A percentile compares a stretch with the other conserved stretches of the same genome.
phyloP scores from a whole-genome alignment of 2,888 invertebrate genomes.

The Perizoma affinitatum region DNA sequence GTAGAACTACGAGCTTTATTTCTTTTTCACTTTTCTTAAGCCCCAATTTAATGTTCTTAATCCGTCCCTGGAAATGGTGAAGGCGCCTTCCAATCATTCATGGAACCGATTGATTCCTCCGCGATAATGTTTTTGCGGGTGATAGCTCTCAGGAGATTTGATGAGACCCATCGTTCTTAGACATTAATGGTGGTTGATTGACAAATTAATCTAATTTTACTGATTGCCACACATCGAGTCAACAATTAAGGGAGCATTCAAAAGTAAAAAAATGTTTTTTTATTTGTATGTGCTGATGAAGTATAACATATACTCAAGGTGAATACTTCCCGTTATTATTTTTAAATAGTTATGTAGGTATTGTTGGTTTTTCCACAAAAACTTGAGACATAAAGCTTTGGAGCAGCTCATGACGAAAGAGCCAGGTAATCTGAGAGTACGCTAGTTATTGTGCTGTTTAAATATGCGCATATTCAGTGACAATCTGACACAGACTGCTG shows the following conservation, averaged over 20 bases:
- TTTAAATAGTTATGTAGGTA: no score
- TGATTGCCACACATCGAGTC: no score
- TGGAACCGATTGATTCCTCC: conserved; percentile 47
- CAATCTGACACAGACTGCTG: conserved; percentile 2
- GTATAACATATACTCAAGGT: no score
- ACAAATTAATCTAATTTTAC: neutral
- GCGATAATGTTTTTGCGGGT: conserved; percentile 53
- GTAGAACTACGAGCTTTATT: no score
- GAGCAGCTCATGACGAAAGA: neutral
- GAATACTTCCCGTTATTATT: no score
- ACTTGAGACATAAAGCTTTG: no score
- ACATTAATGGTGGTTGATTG: conserved; percentile 3
- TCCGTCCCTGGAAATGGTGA: conserved; percentile 42
- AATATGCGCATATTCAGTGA: conserved; percentile 25
- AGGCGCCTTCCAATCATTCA: conserved; percentile 52
- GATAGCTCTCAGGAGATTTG: conserved; percentile 30
- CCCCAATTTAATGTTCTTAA: conserved; percentile 1
- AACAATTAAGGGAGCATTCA: neutral
- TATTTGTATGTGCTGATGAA: no score
- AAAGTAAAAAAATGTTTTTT: no score
- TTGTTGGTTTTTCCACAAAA: no score
- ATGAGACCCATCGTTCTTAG: conserved; percentile 13
- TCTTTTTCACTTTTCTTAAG: neutral
- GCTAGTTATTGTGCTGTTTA: conserved; percentile 21
- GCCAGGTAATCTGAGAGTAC: neutral